Evolutionary conservation across 2,797 vertebrate genomes (phyloP).

Genomic region (Phalloptychus januarius): DNA sequence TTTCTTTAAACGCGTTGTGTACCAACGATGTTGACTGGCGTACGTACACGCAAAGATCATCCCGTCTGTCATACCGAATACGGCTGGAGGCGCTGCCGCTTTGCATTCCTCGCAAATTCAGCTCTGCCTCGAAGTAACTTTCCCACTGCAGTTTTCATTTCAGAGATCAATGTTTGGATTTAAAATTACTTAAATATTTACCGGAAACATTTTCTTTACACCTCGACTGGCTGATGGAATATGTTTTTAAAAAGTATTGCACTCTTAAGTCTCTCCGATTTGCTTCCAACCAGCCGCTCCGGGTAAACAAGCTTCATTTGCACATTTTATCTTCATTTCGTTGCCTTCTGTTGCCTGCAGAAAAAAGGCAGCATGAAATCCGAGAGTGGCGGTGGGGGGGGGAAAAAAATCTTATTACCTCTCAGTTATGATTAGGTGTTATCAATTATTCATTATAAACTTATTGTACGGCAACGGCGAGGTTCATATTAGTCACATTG

Average conservation of each 20-base stretch:
- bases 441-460: slow-evolving; percentile 69
- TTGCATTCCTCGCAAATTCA: slow-evolving; percentile 28
- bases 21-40: slow-evolving; percentile 57
- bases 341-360: slow-evolving; percentile 25
- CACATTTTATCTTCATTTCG: slow-evolving; percentile 39
- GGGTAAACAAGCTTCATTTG: slow-evolving; percentile 35
- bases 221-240: slow-evolving; percentile 8
- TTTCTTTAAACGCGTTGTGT: slow-evolving; percentile 31
- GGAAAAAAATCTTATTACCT: slow-evolving; percentile 57
- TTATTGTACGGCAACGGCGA: slow-evolving; percentile 60
- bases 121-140: slow-evolving; percentile 17
- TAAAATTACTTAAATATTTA: slow-evolving; percentile 35
- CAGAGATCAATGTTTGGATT: slow-evolving; percentile 24
- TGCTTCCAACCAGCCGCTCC: slow-evolving; percentile 16
- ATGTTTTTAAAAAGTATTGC: slow-evolving; percentile 12
- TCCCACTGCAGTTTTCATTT: slow-evolving; percentile 15
- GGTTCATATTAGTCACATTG: slow-evolving; percentile 66
- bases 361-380: slow-evolving; percentile 39
- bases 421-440: slow-evolving; percentile 68
- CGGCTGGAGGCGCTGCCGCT: slow-evolving; percentile 22
- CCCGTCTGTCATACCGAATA: slow-evolving; percentile 7
- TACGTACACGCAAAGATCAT: slow-evolving; percentile 41
- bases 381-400: slow-evolving; percentile 4
- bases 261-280: slow-evolving; percentile 20
- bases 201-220: slow-evolving; percentile 13